Base-by-base conservation (phyloP, 2,797 vertebrate genomes). In the Tiaroga cobitis region DNA sequence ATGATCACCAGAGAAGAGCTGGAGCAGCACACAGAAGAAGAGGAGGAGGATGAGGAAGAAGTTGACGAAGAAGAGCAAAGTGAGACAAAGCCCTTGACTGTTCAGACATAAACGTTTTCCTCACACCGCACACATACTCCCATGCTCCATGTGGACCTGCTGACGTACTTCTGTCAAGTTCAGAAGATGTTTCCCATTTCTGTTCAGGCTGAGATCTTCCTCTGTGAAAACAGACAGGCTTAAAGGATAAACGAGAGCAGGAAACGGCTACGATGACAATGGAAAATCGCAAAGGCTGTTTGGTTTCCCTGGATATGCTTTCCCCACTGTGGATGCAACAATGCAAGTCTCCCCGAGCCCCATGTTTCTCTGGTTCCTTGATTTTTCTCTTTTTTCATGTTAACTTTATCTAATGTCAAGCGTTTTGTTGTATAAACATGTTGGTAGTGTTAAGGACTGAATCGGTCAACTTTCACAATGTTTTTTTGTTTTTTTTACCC, bases 1-100 rank as follows among this genome's bases (percentile, higher is more conserved):
- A 98, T 99, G 98, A 99, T 99, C 94, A 99, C 98, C 91, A 97
- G 98, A 89, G 98, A 99, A 90, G 98, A 99, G 96, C 95, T 99
- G 91, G 98, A 99, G 91, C 98, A 99, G 94, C 97, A 99, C 91
- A 99, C 98, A 4, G 98, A 97, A 73, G 97, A 94, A 5, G 96
- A 96, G 77, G 96, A 96, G 24, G 96, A 96, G 1, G 96, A 94
- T 0, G 95, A 94, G 0, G 95, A 93, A 0, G 90, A 94, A 39
- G 96, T 94, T 0, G 95, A 94, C 0, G 95, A 93, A 0, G 89
- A 94, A 46, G 92, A 1, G 91, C 89, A 29, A 89, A 93, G 0
- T 86, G 93, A 80, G 89, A 91, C 93, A 87, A 94, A 96, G 93
- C 92, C 94, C 90, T 94, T 95, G 90, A 95, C 94, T 89, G 94